Conservation (phyloP, 2,797 vertebrate species). For the Diplodus sargus region DNA sequence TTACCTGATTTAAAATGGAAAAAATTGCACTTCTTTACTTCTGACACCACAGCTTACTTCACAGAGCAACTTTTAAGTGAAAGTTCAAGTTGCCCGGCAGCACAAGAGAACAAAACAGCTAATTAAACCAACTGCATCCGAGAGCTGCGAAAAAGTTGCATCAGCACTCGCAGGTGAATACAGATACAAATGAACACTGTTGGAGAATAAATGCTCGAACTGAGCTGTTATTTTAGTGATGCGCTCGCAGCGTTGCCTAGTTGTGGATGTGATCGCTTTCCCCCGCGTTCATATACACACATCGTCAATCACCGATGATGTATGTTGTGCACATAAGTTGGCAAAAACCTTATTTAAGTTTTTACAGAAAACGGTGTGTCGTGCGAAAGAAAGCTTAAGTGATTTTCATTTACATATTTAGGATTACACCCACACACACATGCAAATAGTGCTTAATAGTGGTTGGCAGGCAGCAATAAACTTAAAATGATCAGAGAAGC, state of each 20-base stretch:
- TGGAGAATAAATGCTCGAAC: not conserved
- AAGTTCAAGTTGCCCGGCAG: constrained; percentile 20
- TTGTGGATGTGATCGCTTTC: not conserved
- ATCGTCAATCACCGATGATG: no score
- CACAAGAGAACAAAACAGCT: constrained; percentile 17
- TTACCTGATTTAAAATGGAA: constrained; percentile 45
- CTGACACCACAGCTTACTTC: constrained; percentile 22
- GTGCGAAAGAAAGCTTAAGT: not conserved
- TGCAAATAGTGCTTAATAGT: not conserved
- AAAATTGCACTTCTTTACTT: constrained; percentile 23
- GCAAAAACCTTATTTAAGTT: not conserved
- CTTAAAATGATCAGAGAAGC: not conserved
- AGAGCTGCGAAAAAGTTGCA: constrained; percentile 14
- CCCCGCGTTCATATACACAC: not conserved
- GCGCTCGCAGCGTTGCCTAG: not conserved
- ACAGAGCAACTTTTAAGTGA: constrained; percentile 25
- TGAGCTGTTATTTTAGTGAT: constrained; percentile 6
- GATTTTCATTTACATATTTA: not conserved
- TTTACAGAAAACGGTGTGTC: not conserved
- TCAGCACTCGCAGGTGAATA: constrained; percentile 28
- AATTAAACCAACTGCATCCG: constrained; percentile 34
- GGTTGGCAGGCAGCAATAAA: not conserved
- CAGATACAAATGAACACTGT: not conserved
- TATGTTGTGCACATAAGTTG: not conserved
- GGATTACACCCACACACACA: not conserved